Conservation (phyloP, 2,797 vertebrate genomes). For the Scolopax bukidnonensis region DNA sequence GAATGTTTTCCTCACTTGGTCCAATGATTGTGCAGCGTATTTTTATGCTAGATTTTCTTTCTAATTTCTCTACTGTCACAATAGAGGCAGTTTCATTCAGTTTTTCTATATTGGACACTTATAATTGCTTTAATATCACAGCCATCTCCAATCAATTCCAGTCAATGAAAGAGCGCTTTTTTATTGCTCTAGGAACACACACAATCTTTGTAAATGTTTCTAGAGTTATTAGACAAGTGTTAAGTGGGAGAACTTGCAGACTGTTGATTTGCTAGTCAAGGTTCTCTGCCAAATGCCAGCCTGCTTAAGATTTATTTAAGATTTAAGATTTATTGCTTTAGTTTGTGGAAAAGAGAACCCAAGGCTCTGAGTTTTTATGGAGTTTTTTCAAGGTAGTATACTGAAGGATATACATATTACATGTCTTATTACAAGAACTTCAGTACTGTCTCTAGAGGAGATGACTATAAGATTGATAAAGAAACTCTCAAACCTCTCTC, state of each 20-base stretch:
- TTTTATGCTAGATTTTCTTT: neutral
- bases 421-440: neutral
- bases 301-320: neutral
- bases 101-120: neutral
- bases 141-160: neutral
- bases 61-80: neutral
- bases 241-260: neutral
- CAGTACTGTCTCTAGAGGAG: neutral
- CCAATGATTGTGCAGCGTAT: neutral
- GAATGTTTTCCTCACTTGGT: neutral
- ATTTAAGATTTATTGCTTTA: neutral
- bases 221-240: neutral
- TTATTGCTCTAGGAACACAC: neutral
- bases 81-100: neutral
- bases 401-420: neutral
- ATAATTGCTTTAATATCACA: neutral
- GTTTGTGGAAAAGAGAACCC: neutral
- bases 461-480: neutral
- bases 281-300: neutral
- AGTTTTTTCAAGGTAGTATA: neutral
- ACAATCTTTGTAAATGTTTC: neutral
- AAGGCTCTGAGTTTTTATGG: neutral
- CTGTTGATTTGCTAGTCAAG: neutral
- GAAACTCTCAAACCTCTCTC: neutral
- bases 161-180: neutral